Conservation (phyloP, 2,113 vertebrate species). For the Narcine bancroftii region DNA sequence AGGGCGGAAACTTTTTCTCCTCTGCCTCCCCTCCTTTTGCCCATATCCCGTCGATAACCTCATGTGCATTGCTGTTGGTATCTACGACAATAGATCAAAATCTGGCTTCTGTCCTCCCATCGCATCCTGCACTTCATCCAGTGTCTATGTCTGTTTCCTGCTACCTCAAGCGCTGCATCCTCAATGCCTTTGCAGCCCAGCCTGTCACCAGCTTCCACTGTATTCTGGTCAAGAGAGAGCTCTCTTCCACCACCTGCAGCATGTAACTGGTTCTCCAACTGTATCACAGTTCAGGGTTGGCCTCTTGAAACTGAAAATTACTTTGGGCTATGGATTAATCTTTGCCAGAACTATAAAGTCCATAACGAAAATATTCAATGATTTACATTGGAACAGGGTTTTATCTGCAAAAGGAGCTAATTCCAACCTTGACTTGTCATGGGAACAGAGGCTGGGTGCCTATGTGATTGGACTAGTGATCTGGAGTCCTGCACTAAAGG, state of each 20-base stretch:
- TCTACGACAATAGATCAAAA: constrained; percentile 36
- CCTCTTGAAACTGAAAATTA: background rate
- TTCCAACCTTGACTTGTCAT: constrained; percentile 28
- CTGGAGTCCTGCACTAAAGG: too few species aligned
- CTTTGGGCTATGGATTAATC: background rate
- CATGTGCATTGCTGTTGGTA: constrained; percentile 41
- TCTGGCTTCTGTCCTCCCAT: constrained; percentile 28
- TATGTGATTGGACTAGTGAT: too few species aligned
- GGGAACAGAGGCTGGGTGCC: background rate
- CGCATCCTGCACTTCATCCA: constrained; percentile 43
- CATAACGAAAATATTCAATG: background rate
- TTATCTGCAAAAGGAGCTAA: constrained; percentile 22
- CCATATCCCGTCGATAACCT: background rate
- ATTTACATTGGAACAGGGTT: background rate
- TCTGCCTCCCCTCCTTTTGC: too few species aligned
- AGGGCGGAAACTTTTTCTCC: background rate
- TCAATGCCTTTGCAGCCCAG: constrained; percentile 40
- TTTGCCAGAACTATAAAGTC: constrained; percentile 3
- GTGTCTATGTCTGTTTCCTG: constrained; percentile 45
- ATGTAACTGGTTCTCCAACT: background rate
- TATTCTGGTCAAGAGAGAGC: constrained; percentile 44
- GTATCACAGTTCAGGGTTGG: background rate
- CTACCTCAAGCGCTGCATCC: constrained; percentile 34
- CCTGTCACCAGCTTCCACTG: background rate
- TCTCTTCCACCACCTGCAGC: constrained; percentile 58